Conservation (phyloP, 2,888 invertebrate species). For the Taenaris catops region DNA sequence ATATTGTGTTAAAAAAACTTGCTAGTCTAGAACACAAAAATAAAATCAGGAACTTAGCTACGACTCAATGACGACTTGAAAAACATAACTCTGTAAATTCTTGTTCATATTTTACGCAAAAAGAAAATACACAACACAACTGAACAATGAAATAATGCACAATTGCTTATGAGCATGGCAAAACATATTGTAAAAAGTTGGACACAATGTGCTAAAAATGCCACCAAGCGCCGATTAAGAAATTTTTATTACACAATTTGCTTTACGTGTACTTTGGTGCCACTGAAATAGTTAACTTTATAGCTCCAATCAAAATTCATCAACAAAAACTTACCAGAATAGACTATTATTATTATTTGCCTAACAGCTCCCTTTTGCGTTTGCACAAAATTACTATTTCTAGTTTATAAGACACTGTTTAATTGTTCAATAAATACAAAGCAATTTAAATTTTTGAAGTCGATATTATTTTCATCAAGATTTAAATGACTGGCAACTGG, state of each 20-base stretch:
- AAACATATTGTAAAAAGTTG: conserved; percentile 37
- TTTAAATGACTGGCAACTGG: background rate
- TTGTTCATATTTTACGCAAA: too few relatives aligned
- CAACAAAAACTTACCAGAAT: background rate
- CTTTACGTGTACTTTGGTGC: conserved; percentile 10
- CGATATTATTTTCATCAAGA: background rate
- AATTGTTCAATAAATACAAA: too few relatives aligned
- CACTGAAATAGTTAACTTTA: conserved; percentile 11
- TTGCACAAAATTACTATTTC: background rate
- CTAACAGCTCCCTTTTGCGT: background rate
- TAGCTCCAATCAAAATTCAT: conserved; percentile 1
- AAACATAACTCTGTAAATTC: too few relatives aligned
- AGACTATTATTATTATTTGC: background rate
- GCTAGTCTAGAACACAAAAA: too few relatives aligned
- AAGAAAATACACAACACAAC: conserved; percentile 18
- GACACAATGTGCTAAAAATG: conserved; percentile 32
- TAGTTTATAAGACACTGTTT: background rate
- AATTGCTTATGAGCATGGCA: conserved; percentile 44
- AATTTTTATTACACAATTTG: conserved; percentile 19
- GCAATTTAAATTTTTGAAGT: too few relatives aligned
- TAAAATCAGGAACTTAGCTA: too few relatives aligned
- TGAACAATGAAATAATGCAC: conserved; percentile 58
- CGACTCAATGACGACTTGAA: too few relatives aligned
- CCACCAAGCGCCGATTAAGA: conserved; percentile 22
- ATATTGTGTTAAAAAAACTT: too few relatives aligned